Percentiles rank a stretch among this genome's conserved stretches.
Conservation (phyloP, 1,140 invertebrate genomes). For the Drosophila baimaii region DNA sequence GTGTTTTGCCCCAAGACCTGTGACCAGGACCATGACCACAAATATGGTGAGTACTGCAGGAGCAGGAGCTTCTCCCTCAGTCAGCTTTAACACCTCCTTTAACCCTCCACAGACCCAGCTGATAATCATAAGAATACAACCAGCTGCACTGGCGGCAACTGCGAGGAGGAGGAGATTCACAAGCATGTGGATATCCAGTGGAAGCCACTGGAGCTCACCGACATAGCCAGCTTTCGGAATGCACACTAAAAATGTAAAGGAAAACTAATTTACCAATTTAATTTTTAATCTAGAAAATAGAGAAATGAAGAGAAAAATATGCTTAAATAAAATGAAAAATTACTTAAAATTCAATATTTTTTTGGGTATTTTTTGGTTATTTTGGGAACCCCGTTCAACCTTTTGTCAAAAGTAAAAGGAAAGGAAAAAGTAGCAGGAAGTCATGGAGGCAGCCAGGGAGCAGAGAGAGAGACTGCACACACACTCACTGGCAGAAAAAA, state of each 20-base stretch:
- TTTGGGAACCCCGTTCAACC: no score
- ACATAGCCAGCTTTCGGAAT: slow-evolving; percentile 61
- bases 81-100: background rate
- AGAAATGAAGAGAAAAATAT: background rate
- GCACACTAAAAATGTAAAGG: no score
- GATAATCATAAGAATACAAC: slow-evolving; percentile 68
- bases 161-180: slow-evolving; percentile 38
- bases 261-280: slow-evolving; percentile 30
- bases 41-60: slow-evolving; percentile 62
- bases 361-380: background rate
- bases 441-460: no score
- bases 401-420: slow-evolving; percentile 45
- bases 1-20: slow-evolving; percentile 68
- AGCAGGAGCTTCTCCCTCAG: no score
- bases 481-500: slow-evolving; percentile 42
- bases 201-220: slow-evolving; percentile 53
- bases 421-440: slow-evolving; percentile 27
- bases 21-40: slow-evolving; percentile 69
- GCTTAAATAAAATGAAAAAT: background rate
- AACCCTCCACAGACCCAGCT: slow-evolving; percentile 62
- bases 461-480: slow-evolving; percentile 8
- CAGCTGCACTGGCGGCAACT: slow-evolving; percentile 40
- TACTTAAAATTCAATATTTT: background rate
- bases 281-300: slow-evolving; percentile 11
- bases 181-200: slow-evolving; percentile 62